phyloP scores from a whole-genome alignment of 2,113 vertebrate species.

The Cochlearius cochlearius region DNA sequence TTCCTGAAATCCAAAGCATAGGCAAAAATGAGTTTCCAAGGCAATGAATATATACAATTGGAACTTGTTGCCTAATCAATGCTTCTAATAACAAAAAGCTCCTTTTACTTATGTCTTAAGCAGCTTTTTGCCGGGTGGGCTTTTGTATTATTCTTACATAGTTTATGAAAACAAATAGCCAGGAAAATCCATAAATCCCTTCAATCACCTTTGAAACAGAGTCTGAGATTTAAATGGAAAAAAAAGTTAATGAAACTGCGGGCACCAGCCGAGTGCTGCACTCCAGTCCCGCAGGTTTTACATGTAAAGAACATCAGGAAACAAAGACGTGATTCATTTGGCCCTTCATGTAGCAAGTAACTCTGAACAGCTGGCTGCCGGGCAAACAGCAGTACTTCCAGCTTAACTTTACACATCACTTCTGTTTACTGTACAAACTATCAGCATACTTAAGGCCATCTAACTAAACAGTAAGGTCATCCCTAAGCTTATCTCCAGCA shows the following conservation, averaged over 20 bases:
- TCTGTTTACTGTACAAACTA: background rate
- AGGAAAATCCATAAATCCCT: conserved; percentile 26
- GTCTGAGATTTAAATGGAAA: background rate
- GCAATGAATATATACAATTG: background rate
- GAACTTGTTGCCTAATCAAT: background rate
- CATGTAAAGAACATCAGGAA: background rate
- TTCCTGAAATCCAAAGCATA: conserved; percentile 6
- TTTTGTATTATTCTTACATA: background rate
- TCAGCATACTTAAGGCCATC: background rate
- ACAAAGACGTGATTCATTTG: background rate
- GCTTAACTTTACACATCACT: background rate
- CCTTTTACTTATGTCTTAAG: background rate
- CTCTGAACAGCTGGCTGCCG: background rate
- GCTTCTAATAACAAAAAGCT: conserved; percentile 35
- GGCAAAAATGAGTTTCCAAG: conserved; percentile 23
- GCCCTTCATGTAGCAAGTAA: background rate
- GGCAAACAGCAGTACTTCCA: background rate
- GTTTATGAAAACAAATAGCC: conserved; percentile 41
- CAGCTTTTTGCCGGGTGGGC: conserved; percentile 20
- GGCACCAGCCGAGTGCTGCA: background rate
- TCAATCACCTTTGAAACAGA: conserved; percentile 18
- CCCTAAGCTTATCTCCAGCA: background rate
- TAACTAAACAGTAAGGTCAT: background rate
- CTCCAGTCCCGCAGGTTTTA: background rate
- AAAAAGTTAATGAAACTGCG: background rate